phyloP scores from a whole-genome alignment of 92 coral and sea anemone species.

The Phenganax subtilis region DNA sequence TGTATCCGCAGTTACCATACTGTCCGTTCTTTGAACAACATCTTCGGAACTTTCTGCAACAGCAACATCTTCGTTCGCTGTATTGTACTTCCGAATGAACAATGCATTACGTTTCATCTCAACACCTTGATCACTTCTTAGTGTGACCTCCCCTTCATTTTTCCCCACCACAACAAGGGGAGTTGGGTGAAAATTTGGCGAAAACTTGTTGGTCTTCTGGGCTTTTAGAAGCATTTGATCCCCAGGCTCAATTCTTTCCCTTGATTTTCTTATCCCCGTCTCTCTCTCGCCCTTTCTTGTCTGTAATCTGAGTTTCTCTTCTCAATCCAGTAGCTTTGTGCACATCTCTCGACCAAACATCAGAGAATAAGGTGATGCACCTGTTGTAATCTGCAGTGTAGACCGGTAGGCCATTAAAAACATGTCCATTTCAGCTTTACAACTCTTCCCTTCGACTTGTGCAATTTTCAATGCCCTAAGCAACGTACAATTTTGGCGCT shows the following conservation, averaged over 20 bases:
- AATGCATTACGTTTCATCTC: too few species aligned
- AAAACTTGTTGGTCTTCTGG: too few species aligned
- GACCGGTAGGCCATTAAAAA: slow-evolving; percentile 43
- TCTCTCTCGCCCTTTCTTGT: slow-evolving; percentile 38
- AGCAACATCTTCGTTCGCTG: too few species aligned
- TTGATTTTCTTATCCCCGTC: slow-evolving; percentile 44
- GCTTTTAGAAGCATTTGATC: slow-evolving; percentile 36
- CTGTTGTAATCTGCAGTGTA: slow-evolving; percentile 43
- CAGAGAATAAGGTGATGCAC: slow-evolving; percentile 30
- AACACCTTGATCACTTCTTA: too few species aligned
- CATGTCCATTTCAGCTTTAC: slow-evolving; percentile 29
- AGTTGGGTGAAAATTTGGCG: too few species aligned
- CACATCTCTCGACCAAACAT: slow-evolving; percentile 44
- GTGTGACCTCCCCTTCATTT: too few species aligned
- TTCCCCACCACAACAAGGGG: too few species aligned
- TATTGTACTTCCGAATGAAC: too few species aligned
- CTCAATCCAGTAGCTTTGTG: slow-evolving; percentile 46
- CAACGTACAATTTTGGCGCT: slow-evolving; percentile 41
- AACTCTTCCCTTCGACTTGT: slow-evolving; percentile 26
- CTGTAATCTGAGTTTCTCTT: slow-evolving; percentile 15
- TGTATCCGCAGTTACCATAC: too few species aligned
- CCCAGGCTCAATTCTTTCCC: slow-evolving; percentile 39
- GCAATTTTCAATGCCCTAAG: slow-evolving; percentile 35
- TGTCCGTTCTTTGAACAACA: too few species aligned
- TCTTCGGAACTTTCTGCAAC: too few species aligned